Percentiles rank a stretch among this genome's conserved stretches.
These are phyloP conservation scores for Phania funesta DNA, from an alignment of 2,888 invertebrate species.

Conservation along the genomic window DNA sequence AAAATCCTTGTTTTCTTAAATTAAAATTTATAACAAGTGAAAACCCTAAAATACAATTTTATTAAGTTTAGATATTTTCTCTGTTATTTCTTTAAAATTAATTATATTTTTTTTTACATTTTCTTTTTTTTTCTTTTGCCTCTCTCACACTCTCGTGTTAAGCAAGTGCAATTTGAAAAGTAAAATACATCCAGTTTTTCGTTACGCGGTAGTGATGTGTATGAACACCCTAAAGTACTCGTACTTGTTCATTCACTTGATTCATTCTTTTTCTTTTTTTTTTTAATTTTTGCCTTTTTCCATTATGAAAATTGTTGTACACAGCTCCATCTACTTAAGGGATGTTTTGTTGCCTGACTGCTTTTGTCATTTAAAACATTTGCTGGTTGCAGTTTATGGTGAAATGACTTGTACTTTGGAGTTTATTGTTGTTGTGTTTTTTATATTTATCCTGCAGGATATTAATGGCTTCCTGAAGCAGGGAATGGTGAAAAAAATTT, in stretches of 20 bases:
- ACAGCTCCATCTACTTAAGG: slow-evolving; percentile 14
- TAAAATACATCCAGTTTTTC: no score
- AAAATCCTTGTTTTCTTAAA: no score
- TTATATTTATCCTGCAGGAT: slow-evolving; percentile 54
- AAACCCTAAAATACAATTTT: no score
- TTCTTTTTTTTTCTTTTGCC: no score
- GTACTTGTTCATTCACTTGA: slow-evolving; percentile 44
- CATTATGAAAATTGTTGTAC: slow-evolving; percentile 34
- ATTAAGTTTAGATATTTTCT: no score
- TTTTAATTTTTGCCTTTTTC: not conserved
- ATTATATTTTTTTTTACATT: no score
- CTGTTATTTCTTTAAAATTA: no score
- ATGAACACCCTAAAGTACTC: slow-evolving; percentile 35
- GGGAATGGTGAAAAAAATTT: not conserved
- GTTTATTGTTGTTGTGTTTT: slow-evolving; percentile 38
- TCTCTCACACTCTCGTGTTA: no score
- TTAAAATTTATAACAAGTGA: no score
- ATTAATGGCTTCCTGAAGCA: slow-evolving; percentile 52
- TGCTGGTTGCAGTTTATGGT: slow-evolving; percentile 15
- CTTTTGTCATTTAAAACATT: not conserved
- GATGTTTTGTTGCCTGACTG: slow-evolving; percentile 10
- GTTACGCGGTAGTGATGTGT: slow-evolving; percentile 7
- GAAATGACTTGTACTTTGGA: slow-evolving; percentile 29
- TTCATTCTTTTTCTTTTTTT: not conserved
- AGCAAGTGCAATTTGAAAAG: no score